Evolutionary conservation across 2,797 vertebrate species (phyloP), one percentile per base, ranked within the genome.

Genomic region (Enteromius trimaculatus): DNA sequence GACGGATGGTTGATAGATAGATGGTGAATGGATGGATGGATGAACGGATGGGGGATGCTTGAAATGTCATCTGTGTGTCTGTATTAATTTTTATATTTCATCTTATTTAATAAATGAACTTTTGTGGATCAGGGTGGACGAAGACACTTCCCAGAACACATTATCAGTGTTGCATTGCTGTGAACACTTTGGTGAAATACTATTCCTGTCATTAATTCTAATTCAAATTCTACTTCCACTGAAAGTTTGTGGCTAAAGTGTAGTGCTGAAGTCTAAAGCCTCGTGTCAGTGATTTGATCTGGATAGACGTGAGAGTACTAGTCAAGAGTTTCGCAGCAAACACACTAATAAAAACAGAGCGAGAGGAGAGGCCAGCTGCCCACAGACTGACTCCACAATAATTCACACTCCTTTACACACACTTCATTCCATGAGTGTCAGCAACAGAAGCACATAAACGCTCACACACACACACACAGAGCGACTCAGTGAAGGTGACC

Each of bases 351-450:
- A 17, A 21, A 16, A n/a, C 55, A 51, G 16, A 11, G 34, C 1
- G 31, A 78, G 77, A 31, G 39, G 13, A 64, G 10, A 31, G 21
- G 6, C 2, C 62, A 68, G 51, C 9, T 64, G 29, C 17, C 34
- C 31, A 65, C 55, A 49, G 21, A 23, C 0, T 23, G 29, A 29
- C 65, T 80, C 72, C 8, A 19, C 64, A 85, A 83, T 79, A 65
- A 85, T 80, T 72, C 80, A 80, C 77, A 53, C 80, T 77, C 80
- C 58, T 78, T 86, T 65, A 79, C 60, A 71, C 49, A 78, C 65
- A 13, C 10, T 53, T 87, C 77, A 78, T 72, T 58, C 77, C 58
- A 16, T 4, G 31, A 51, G 53, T 64, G 7, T 84, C 84, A 82
- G 34, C 60, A n/a, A 17, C 31, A 51, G 21, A 69, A 53, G n/a